Percentiles rank a stretch among this genome's conserved stretches.
phyloP scores from a whole-genome alignment of 2,113 vertebrate genomes.

The Beaufortia kweichowensis region DNA sequence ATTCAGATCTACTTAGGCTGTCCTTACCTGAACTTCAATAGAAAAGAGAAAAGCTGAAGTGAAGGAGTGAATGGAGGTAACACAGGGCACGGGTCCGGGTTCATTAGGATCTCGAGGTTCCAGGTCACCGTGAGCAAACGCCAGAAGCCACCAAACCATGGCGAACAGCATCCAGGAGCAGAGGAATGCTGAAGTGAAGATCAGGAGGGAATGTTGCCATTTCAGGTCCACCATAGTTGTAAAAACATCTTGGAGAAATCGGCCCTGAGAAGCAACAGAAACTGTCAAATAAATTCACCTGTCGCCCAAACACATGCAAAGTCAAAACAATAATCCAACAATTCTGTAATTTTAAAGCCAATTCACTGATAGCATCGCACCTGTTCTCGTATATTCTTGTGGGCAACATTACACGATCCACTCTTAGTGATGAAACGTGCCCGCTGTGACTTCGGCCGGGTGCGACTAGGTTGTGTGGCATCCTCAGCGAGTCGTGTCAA shows the following conservation, averaged over 20 bases:
- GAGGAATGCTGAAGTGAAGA: slow-evolving; percentile 83
- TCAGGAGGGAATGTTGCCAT: slow-evolving; percentile 81
- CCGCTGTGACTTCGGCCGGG: slow-evolving; percentile 61
- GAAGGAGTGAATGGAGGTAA: slow-evolving; percentile 81
- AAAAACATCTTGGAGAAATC: slow-evolving; percentile 83
- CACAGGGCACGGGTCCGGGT: slow-evolving; percentile 70
- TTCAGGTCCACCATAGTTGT: slow-evolving; percentile 85
- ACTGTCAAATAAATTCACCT: background rate
- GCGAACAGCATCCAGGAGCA: slow-evolving; percentile 86
- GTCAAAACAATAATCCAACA: background rate
- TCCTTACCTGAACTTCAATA: slow-evolving; percentile 80
- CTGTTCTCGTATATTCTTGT: slow-evolving; percentile 85
- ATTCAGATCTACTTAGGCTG: background rate
- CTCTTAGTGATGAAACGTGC: slow-evolving; percentile 80
- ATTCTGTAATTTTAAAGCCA: background rate
- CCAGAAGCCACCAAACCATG: slow-evolving; percentile 83
- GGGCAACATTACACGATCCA: slow-evolving; percentile 82
- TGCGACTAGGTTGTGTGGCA: slow-evolving; percentile 67
- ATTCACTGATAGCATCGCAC: slow-evolving; percentile 45
- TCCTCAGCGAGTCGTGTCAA: slow-evolving; percentile 78
- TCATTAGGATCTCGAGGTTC: slow-evolving; percentile 62
- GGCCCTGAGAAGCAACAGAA: slow-evolving; percentile 63
- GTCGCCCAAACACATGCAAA: too few relatives aligned
- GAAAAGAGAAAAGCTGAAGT: slow-evolving; percentile 84
- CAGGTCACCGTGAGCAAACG: slow-evolving; percentile 81